A percentile compares a stretch with the other conserved stretches of the same genome.
phyloP scores from a whole-genome alignment of 2,797 vertebrate genomes.

The Microctenopoma lineatum region DNA sequence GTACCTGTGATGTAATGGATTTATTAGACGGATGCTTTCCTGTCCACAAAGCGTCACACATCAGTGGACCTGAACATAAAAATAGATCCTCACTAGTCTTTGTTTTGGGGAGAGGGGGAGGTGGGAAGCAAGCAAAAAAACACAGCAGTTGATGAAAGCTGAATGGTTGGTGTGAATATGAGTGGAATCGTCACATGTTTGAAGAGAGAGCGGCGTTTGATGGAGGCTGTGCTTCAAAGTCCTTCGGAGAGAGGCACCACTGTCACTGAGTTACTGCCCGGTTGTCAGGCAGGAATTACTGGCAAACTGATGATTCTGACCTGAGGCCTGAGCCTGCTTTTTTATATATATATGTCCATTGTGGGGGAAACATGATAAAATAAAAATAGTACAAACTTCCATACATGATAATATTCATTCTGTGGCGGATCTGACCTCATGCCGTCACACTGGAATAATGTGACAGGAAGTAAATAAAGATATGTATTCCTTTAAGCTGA shows the following conservation, averaged over 20 bases:
- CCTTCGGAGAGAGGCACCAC: slow-evolving; percentile 28
- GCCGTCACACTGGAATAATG: too few species aligned
- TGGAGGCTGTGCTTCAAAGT: slow-evolving; percentile 18
- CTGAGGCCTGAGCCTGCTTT: background rate
- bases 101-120: background rate
- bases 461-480: too few species aligned
- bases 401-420: too few species aligned
- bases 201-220: slow-evolving; percentile 1
- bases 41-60: background rate
- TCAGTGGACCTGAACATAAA: slow-evolving; percentile 21
- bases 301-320: background rate
- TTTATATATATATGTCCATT: too few species aligned
- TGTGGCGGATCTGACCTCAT: too few species aligned
- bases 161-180: slow-evolving; percentile 24
- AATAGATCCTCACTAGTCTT: background rate
- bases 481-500: too few species aligned
- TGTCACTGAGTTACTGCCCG: slow-evolving; percentile 32
- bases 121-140: background rate
- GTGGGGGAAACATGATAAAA: too few species aligned
- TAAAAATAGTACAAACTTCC: too few species aligned
- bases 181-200: background rate
- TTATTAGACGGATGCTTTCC: background rate
- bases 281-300: slow-evolving; percentile 12
- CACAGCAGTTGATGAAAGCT: background rate
- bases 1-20: background rate